A percentile compares a stretch with the other conserved stretches of the same genome.
Evolutionary conservation across 1,140 invertebrate species (phyloP).

Genomic region (Drosophila auraria): DNA sequence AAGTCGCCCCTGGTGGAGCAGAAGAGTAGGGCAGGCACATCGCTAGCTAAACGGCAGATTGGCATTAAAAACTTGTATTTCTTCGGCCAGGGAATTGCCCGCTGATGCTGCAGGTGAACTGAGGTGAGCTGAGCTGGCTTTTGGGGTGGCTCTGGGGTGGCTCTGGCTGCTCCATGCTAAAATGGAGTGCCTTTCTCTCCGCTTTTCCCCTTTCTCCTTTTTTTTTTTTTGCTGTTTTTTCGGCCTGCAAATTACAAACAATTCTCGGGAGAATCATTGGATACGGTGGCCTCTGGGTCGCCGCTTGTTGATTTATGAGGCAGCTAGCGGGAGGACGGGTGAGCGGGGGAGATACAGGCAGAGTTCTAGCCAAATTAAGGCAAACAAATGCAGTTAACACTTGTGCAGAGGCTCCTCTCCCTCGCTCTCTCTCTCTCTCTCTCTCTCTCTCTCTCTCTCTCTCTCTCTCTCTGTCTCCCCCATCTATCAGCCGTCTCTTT

Average conservation of each 20-base stretch:
- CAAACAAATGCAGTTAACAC: slow-evolving; percentile 53
- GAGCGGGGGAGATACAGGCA: not conserved
- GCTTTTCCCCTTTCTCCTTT: slow-evolving; percentile 2
- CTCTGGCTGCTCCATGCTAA: slow-evolving; percentile 8
- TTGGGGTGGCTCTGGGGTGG: slow-evolving; percentile 7
- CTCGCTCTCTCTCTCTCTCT: not conserved
- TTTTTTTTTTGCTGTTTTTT: slow-evolving; percentile 42
- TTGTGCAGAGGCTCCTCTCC: slow-evolving; percentile 4
- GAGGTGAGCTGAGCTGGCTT: not conserved
- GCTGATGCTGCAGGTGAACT: slow-evolving; percentile 36
- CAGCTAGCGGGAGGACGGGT: not conserved
- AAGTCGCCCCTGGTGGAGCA: not conserved
- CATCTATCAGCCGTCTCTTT: not conserved
- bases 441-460: not conserved
- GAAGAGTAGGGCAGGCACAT: slow-evolving; percentile 20
- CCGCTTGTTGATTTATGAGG: slow-evolving; percentile 62
- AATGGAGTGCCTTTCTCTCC: slow-evolving; percentile 3
- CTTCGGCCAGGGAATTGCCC: slow-evolving; percentile 28
- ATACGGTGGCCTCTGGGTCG: slow-evolving; percentile 42
- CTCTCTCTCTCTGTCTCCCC: not conserved
- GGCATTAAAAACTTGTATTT: slow-evolving; percentile 70
- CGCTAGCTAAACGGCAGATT: slow-evolving; percentile 68
- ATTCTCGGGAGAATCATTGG: slow-evolving; percentile 71
- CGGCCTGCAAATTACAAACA: slow-evolving; percentile 70
- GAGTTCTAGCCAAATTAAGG: slow-evolving; percentile 40